Evolutionary conservation across 2,888 invertebrate species (phyloP), one percentile per base, ranked within the genome.

Genomic region (Tenthredo amoena): DNA sequence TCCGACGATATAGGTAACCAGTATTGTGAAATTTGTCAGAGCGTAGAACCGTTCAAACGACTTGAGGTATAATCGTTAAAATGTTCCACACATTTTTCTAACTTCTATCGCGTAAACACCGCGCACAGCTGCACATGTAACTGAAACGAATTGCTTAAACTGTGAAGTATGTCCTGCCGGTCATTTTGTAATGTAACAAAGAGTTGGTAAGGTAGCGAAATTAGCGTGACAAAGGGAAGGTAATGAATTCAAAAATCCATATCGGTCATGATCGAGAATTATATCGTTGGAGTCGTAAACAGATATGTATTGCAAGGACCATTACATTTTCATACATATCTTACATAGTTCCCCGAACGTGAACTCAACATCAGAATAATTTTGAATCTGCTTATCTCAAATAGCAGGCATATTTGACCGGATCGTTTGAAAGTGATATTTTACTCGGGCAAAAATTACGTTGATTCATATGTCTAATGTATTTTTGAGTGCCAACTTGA

Each of bases 21-120:
- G 71, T 71, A 12, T 71, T 12, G 50, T 55, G 55, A 31, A 77
- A 77, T 55, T 55, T 55, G 9, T n/a, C 77, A 31, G 34, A 55
- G 18, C 43, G 72, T 43, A 77, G n/a, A 34, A 68, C 68, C n/a
- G 31, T 34, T 21, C 55, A 31, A 18, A 31, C 55, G 34, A 40
- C 21, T 21, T 0, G 31, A 77, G n/a, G 47, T 31, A 31, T 55
- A 50, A 77, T 50, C 34, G 31, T 55, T 50, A 34, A 77, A 77
- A 77, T 77, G 26, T 9, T 50, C 1, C 18, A 55, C 55, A 31
- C 31, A 55, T 34, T 26, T 77, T 77, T 77, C 47, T 7, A n/a
- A 55, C 34, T 77, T 77, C n/a, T 77, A 77, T 77, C 77, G 50
- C 77, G 31, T 77, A 31, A 55, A 77, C 72, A 77, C 43, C 10